These are phyloP conservation scores for Peromyscus attwateri DNA, from an alignment of 2,797 vertebrate species.

Conservation along the genomic window DNA sequence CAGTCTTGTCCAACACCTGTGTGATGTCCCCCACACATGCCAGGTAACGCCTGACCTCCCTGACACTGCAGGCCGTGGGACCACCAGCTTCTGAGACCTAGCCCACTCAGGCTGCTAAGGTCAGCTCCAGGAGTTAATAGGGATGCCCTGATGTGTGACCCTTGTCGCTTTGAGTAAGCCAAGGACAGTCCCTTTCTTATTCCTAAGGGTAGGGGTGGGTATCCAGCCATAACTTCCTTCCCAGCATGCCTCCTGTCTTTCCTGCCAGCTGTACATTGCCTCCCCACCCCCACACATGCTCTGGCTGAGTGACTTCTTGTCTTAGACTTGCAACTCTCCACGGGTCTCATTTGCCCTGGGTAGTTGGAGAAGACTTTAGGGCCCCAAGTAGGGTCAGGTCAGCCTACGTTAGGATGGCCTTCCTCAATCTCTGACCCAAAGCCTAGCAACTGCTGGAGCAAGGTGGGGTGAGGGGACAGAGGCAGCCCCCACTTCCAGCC, in stretches of 20 bases:
- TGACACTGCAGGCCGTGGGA: neutral
- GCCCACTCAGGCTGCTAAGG: neutral
- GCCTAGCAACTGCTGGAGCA: too few species aligned
- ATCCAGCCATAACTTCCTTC: neutral
- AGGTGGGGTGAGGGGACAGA: neutral
- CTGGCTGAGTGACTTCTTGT: neutral
- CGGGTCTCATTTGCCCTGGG: neutral
- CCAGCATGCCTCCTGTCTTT: too few species aligned
- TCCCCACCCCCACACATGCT: fast-evolving
- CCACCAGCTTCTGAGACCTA: neutral
- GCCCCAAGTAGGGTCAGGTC: too few species aligned
- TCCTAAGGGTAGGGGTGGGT: neutral
- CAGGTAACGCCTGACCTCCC: too few species aligned
- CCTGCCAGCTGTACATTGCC: fast-evolving
- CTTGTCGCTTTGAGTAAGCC: too few species aligned
- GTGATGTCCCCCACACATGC: neutral
- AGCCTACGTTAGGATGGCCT: too few species aligned
- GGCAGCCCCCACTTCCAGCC: neutral
- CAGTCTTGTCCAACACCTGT: neutral
- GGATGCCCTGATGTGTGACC: neutral
- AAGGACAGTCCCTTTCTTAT: too few species aligned
- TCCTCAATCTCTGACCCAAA: neutral
- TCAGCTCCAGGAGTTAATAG: neutral
- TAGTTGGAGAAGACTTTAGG: neutral
- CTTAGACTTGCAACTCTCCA: neutral